Base-by-base conservation (phyloP, 1,140 invertebrate genomes). In the Sminthurinus signatus region DNA sequence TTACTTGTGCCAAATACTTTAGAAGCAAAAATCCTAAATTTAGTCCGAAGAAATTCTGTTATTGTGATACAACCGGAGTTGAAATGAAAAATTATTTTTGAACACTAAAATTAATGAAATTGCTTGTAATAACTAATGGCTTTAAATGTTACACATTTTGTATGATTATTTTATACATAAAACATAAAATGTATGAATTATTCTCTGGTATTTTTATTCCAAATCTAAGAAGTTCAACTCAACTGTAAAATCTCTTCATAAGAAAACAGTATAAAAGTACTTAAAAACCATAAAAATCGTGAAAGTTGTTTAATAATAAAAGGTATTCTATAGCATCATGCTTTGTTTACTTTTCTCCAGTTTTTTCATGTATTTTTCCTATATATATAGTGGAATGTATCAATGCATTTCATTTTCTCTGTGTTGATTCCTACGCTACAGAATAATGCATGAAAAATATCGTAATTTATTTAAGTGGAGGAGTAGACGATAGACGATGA, bases 1-100 rank as follows among this genome's bases (percentile, higher is more conserved):
- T 60, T 68, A 1, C 39, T 64, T 32, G 19, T 32, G 46, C 46
- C 46, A 19, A 48, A 48, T 23, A 12, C 15, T 8, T 48, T 48
- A 19, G 46, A 48, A 21, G 14, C 39, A 19, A 28, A 60, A 46
- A 48, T 48, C 19, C 21, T 48, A 19, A 19, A 48, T 10, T 8
- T 14, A 48, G 5, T 48, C 5, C 5, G 21, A 48, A n/a, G n/a
- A n/a, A n/a, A n/a, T n/a, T n/a, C n/a, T n/a, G n/a, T n/a, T n/a
- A n/a, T n/a, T n/a, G n/a, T 48, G 5, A 8, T 10, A 14, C 8
- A 39, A 39, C 8, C 36, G 17, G 36, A 39, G 8, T 39, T 17
- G 8, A 39, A 39, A 39, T 39, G 36, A 39, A 39, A 39, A 39
- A 39, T 39, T 10, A 39, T 10, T 39, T 8, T 39, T 10, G 17